Conservation (phyloP, 2,888 invertebrate genomes). For the Aleiodes testaceus region DNA sequence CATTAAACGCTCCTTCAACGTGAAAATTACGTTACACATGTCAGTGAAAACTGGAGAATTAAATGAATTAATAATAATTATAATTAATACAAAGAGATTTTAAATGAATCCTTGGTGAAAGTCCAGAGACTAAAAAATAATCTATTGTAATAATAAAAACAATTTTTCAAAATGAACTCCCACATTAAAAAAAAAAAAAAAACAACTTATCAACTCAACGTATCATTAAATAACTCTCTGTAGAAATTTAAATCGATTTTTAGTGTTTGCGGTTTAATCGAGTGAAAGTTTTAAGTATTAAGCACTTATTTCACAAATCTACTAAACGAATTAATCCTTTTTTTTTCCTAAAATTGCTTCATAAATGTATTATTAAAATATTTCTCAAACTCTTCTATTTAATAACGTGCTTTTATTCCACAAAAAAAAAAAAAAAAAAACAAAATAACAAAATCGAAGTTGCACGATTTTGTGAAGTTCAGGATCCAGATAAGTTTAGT, state of each 20-base stretch:
- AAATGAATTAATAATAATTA: not conserved
- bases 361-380: slow-evolving; percentile 11
- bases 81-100: not conserved
- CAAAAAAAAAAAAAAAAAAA: not conserved
- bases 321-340: not conserved
- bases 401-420: no score
- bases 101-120: slow-evolving; percentile 12
- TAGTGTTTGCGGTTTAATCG: slow-evolving; percentile 9
- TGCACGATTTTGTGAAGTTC: no score
- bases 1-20: slow-evolving; percentile 11
- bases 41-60: not conserved
- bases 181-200: not conserved
- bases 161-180: slow-evolving; percentile 5
- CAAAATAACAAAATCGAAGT: not conserved
- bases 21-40: slow-evolving; percentile 22
- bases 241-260: slow-evolving; percentile 24
- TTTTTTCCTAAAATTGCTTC: not conserved
- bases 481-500: slow-evolving; percentile 46
- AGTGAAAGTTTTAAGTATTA: slow-evolving; percentile 19
- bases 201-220: not conserved
- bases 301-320: slow-evolving; percentile 7
- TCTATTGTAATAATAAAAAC: slow-evolving; percentile 11
- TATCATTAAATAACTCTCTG: slow-evolving; percentile 20
- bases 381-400: not conserved
- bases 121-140: not conserved